These are phyloP conservation scores for Ceriagrion tenellum DNA, from an alignment of 2,888 invertebrate genomes.

Conservation along the genomic window DNA sequence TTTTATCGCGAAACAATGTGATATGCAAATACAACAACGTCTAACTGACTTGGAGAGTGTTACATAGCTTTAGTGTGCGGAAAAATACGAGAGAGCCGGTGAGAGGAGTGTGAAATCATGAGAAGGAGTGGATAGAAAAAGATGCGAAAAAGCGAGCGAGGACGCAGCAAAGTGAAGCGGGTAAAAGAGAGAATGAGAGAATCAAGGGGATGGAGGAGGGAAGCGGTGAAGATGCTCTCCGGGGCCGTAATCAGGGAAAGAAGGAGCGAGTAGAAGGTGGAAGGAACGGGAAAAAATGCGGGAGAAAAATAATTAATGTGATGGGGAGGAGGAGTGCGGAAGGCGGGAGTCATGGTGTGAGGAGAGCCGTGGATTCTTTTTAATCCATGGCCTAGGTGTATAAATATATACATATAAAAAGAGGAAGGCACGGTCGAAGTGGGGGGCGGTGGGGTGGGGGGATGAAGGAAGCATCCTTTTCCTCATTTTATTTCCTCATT, in stretches of 20 bases:
- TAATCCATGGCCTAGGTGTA: constrained; percentile 11
- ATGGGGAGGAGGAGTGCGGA: background rate
- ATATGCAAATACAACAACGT: too few relatives aligned
- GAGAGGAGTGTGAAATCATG: too few relatives aligned
- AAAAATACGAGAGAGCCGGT: too few relatives aligned
- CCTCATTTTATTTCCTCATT: constrained; percentile 2
- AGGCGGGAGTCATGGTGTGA: background rate
- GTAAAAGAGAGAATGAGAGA: background rate
- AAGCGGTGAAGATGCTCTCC: background rate
- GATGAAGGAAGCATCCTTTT: background rate
- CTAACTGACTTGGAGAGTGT: too few relatives aligned
- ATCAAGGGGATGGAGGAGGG: background rate
- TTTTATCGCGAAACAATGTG: too few relatives aligned
- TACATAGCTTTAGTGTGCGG: too few relatives aligned
- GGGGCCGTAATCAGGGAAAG: background rate
- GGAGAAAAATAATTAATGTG: constrained; percentile 32
- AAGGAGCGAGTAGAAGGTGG: background rate
- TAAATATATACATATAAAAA: background rate
- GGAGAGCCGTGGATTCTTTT: background rate
- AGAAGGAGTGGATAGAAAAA: too few relatives aligned
- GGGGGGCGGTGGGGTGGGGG: background rate
- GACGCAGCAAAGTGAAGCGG: background rate
- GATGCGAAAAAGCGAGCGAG: too few relatives aligned
- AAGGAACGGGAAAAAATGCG: background rate
- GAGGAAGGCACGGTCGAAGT: background rate